phyloP scores from a whole-genome alignment of 64 coral and sea anemone genomes.

The Pachyseris speciosa region DNA sequence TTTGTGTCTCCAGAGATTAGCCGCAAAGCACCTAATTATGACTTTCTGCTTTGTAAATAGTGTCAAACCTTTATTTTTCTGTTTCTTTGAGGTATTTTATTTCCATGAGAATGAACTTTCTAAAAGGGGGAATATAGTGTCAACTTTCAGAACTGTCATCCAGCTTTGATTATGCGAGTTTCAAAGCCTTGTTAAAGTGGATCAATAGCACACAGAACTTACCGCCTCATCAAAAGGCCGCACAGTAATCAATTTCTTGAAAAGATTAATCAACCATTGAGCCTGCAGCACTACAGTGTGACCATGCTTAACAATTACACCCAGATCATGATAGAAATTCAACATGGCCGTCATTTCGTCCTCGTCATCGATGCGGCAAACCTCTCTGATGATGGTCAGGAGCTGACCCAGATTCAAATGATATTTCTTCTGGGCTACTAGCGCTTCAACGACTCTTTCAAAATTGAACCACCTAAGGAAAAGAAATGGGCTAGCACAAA shows the following conservation, averaged over 20 bases:
- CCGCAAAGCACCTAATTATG: no score
- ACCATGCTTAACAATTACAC: conserved; percentile 65
- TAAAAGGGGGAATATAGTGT: no score
- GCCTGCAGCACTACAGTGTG: conserved; percentile 54
- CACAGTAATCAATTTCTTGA: conserved; percentile 45
- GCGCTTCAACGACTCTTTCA: conserved; percentile 38
- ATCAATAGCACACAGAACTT: background rate
- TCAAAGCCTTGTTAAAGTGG: no score
- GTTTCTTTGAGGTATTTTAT: no score
- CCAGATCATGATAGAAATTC: conserved; percentile 68
- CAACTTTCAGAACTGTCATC: no score
- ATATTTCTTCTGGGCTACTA: conserved; percentile 23
- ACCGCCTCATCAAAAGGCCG: conserved; percentile 50
- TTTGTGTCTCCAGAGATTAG: no score
- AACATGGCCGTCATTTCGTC: conserved; percentile 39
- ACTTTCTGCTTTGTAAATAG: no score
- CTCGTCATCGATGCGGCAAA: conserved; percentile 43
- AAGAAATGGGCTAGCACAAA: no score
- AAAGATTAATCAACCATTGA: conserved; percentile 60
- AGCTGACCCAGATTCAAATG: background rate
- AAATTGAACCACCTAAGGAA: conserved; percentile 67
- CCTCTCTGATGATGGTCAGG: background rate
- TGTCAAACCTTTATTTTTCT: no score
- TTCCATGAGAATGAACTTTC: no score
- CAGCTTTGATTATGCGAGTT: no score